Evolutionary conservation across 1,140 invertebrate species (phyloP).

Genomic region (Drosophila asahinai): DNA sequence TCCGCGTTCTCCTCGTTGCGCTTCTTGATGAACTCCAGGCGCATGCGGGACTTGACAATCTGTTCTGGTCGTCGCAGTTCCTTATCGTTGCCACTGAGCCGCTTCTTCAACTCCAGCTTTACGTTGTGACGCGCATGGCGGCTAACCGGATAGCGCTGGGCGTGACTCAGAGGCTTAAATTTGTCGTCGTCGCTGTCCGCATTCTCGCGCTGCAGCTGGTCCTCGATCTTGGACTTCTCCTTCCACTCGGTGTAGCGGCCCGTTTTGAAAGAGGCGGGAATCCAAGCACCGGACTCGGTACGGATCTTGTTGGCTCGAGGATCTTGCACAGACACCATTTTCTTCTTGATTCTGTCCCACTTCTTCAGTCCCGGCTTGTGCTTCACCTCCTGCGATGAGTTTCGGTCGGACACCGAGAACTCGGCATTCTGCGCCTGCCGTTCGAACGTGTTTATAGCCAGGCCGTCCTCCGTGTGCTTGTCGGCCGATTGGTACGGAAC

Average conservation of each 20-base stretch:
- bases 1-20: conserved; percentile 67
- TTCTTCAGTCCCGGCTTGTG: conserved; percentile 87
- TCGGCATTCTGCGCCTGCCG: conserved; percentile 90
- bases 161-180: conserved; percentile 72
- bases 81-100: conserved; percentile 76
- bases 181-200: conserved; percentile 87
- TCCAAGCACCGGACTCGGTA: conserved; percentile 97
- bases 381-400: conserved; percentile 86
- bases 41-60: conserved; percentile 88
- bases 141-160: conserved; percentile 85
- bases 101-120: conserved; percentile 86
- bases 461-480: conserved; percentile 95
- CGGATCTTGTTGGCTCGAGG: conserved; percentile 92
- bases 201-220: conserved; percentile 86
- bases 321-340: conserved; percentile 92
- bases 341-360: conserved; percentile 97
- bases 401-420: conserved; percentile 93
- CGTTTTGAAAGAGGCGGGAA: conserved; percentile 97
- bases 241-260: conserved; percentile 96
- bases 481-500: conserved; percentile 94
- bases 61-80: conserved; percentile 90
- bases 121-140: conserved; percentile 88
- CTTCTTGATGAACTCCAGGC: conserved; percentile 77
- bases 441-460: conserved; percentile 91
- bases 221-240: conserved; percentile 91